Base-by-base conservation (phyloP, 2,113 vertebrate species). In the Zosterops hypoxanthus region DNA sequence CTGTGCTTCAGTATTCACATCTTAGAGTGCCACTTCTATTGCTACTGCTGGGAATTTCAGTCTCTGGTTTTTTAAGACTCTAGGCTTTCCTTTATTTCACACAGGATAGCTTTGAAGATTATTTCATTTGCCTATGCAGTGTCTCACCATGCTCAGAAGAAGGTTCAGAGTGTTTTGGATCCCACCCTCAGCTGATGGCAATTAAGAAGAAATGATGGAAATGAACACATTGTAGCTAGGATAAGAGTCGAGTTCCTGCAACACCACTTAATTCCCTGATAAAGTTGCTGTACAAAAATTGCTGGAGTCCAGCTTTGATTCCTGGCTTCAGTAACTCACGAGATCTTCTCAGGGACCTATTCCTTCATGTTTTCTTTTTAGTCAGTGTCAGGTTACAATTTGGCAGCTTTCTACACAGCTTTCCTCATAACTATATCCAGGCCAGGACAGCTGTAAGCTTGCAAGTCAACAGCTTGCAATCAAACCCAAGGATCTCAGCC, bases 391-490 rank as follows among this genome's bases (percentile, higher is more conserved):
- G 41, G 29, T 94, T 82, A 52, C 65, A 9, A 52, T 90, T 56
- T 93, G 90, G 78, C 78, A 52, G 59, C 71, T 72, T 78, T 77
- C 72, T 89, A 20, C n/a, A 80, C 34, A 61, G 15, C 49, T 68
- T 80, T 76, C 59, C 66, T 76, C 53, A 44, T 46, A 55, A 76
- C 52, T 88, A 65, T 46, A 64, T 23, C 15, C n/a, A 73, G 75
- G 36, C 64, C 55, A 76, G 68, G 71, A 22, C 66, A 92, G 42
- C 63, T 88, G 39, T 64, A 93, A 93, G 55, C 69, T 90, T 88
- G 71, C 75, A 86, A 92, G 82, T 88, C 93, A 91, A 73, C 91
- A 91, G 26, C 72, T 91, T 82, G 77, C 75, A 94, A 73, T 90
- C 85, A 90, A 80, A 57, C 47, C 28, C 42, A 66, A 88, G 24